Evolutionary conservation across 2,888 invertebrate species (phyloP).

Genomic region (Furcula furcula): DNA sequence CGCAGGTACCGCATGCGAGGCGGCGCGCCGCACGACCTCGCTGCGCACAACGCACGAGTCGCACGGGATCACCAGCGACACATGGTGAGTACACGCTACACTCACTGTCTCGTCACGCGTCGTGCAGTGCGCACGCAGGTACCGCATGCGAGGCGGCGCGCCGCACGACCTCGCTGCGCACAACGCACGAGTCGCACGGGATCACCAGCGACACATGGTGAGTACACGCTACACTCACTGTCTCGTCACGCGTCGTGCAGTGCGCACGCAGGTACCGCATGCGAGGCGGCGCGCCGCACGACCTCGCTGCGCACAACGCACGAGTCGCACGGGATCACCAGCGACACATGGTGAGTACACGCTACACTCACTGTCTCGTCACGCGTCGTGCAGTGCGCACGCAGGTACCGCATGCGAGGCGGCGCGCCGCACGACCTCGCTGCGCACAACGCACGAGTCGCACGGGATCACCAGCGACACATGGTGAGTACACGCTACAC

Average conservation of each 20-base stretch:
- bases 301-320: conserved; percentile 95
- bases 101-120: too few relatives aligned
- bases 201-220: conserved; percentile 43
- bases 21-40: conserved; percentile 88
- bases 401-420: conserved; percentile 88
- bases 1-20: conserved; percentile 88
- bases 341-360: conserved; percentile 50
- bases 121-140: conserved; percentile 86
- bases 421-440: conserved; percentile 90
- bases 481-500: too few relatives aligned
- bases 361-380: too few relatives aligned
- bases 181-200: conserved; percentile 89
- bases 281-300: conserved; percentile 87
- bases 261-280: conserved; percentile 90
- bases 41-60: conserved; percentile 92
- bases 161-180: conserved; percentile 93
- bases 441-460: conserved; percentile 92
- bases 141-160: conserved; percentile 87
- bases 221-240: too few relatives aligned
- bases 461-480: conserved; percentile 61
- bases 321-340: conserved; percentile 80
- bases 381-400: conserved; percentile 86
- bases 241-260: too few relatives aligned
- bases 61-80: conserved; percentile 73
- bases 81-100: too few relatives aligned